A percentile compares a stretch with the other conserved stretches of the same genome.
Evolutionary conservation across 2,113 vertebrate species (phyloP).

Genomic region (Crotalus horridus): DNA sequence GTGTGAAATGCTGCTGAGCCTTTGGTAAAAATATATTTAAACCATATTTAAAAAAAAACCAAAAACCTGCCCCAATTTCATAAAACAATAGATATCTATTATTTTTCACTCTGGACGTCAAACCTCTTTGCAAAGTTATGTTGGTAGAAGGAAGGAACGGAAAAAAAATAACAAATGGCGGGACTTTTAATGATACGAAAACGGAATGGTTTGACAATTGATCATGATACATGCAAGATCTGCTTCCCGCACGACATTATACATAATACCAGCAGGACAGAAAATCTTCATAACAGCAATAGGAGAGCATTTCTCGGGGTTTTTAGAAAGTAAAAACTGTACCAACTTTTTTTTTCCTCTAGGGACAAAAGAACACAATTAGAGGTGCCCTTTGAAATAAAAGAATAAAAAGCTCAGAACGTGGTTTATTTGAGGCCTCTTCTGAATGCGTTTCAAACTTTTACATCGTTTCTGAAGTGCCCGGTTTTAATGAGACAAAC

Average conservation of each 20-base stretch:
- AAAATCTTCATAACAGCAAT: conserved; percentile 28
- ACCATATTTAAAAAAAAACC: background rate
- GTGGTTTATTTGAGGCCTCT: conserved; percentile 54
- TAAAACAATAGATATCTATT: conserved; percentile 39
- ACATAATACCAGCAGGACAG: conserved; percentile 42
- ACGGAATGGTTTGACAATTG: conserved; percentile 35
- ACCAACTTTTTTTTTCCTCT: conserved; percentile 26
- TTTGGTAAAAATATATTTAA: background rate
- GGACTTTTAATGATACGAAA: conserved; percentile 54
- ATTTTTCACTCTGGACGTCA: conserved; percentile 46
- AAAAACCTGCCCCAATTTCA: background rate
- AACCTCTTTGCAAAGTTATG: conserved; percentile 39
- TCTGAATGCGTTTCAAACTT: conserved; percentile 57
- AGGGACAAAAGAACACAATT: conserved; percentile 56
- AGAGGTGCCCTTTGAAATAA: conserved; percentile 50
- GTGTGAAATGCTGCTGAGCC: background rate
- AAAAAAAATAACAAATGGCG: conserved; percentile 47
- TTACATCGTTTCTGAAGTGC: conserved; percentile 42
- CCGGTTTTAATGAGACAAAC: conserved; percentile 67
- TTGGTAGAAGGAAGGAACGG: conserved; percentile 37
- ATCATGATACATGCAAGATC: conserved; percentile 43
- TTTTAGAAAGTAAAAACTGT: conserved; percentile 35
- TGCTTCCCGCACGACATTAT: conserved; percentile 24
- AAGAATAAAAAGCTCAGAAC: conserved; percentile 63
- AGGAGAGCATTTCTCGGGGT: conserved; percentile 38